Percentiles rank a stretch among this genome's conserved stretches.
These are phyloP conservation scores for Parnassius mnemosyne DNA, from an alignment of 2,888 invertebrate species.

Conservation along the genomic window DNA sequence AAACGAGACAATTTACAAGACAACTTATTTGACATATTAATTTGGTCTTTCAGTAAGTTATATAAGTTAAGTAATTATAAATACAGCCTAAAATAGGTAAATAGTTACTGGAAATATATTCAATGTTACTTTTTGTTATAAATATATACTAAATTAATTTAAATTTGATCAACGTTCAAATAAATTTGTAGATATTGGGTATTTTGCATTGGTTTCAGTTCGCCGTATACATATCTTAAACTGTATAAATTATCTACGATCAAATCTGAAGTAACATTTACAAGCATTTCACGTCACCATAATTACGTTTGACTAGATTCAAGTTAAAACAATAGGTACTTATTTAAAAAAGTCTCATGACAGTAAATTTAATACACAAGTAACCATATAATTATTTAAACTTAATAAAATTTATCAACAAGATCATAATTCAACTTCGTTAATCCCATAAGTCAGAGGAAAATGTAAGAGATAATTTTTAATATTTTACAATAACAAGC, in stretches of 20 bases:
- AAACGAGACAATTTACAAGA: too few relatives aligned
- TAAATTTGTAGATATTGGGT: too few relatives aligned
- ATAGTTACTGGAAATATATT: too few relatives aligned
- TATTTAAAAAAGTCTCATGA: conserved; percentile 38
- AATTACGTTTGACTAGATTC: conserved; percentile 59
- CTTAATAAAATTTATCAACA: conserved; percentile 12
- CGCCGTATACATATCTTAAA: too few relatives aligned
- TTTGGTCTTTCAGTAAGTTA: too few relatives aligned
- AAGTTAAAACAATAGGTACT: conserved; percentile 37
- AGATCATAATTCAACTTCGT: conserved; percentile 34
- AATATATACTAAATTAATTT: too few relatives aligned
- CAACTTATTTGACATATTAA: too few relatives aligned
- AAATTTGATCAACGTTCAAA: too few relatives aligned
- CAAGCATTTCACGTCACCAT: conserved; percentile 37
- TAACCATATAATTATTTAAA: conserved; percentile 10
- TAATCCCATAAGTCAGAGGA: conserved; percentile 44
- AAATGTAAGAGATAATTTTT: conserved; percentile 23
- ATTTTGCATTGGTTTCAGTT: too few relatives aligned
- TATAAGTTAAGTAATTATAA: too few relatives aligned
- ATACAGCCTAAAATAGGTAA: too few relatives aligned
- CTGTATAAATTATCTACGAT: neutral
- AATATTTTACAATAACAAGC: conserved; percentile 35
- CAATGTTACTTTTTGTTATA: too few relatives aligned
- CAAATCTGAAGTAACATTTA: conserved; percentile 34
- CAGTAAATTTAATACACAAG: conserved; percentile 36